Evolutionary conservation across 2,113 vertebrate species (phyloP).

Genomic region (Glaucomys volans): DNA sequence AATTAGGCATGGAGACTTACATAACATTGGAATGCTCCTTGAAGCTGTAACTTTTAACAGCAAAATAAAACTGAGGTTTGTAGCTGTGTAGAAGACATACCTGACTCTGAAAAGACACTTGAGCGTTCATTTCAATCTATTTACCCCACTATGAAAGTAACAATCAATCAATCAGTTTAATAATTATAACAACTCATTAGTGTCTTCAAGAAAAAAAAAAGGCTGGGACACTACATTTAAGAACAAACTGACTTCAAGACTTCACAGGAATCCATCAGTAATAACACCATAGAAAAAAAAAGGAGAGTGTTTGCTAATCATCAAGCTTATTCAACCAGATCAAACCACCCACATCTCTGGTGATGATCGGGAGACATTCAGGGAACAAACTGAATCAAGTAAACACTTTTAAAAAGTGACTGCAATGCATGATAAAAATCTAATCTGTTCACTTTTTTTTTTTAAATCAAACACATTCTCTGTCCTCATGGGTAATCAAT

Average conservation of each 20-base stretch:
- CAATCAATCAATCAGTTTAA: conserved; percentile 58
- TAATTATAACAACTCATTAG: conserved; percentile 50
- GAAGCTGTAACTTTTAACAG: conserved; percentile 57
- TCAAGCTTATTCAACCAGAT: conserved; percentile 73
- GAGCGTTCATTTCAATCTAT: conserved; percentile 27
- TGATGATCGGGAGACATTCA: not conserved
- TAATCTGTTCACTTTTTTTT: conserved; percentile 25
- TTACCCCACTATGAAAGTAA: conserved; percentile 49
- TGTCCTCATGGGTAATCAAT: conserved; percentile 57
- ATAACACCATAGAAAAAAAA: conserved; percentile 52
- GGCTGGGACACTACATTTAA: not conserved
- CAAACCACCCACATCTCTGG: conserved; percentile 61
- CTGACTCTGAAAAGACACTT: conserved; percentile 38
- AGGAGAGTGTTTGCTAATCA: conserved; percentile 68
- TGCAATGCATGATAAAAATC: conserved; percentile 59
- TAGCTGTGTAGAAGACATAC: not conserved
- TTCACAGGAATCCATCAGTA: conserved; percentile 48
- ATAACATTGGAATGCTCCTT: conserved; percentile 40
- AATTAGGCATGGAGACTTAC: conserved; percentile 61
- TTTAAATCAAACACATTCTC: conserved; percentile 65
- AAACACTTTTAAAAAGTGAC: conserved; percentile 65
- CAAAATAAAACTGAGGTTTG: conserved; percentile 39
- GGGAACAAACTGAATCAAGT: conserved; percentile 29
- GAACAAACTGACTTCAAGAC: conserved; percentile 38
- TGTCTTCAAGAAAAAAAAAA: conserved; percentile 28